Evolutionary conservation across 1,140 invertebrate genomes (phyloP).

Genomic region (Bombus sibiricus): DNA sequence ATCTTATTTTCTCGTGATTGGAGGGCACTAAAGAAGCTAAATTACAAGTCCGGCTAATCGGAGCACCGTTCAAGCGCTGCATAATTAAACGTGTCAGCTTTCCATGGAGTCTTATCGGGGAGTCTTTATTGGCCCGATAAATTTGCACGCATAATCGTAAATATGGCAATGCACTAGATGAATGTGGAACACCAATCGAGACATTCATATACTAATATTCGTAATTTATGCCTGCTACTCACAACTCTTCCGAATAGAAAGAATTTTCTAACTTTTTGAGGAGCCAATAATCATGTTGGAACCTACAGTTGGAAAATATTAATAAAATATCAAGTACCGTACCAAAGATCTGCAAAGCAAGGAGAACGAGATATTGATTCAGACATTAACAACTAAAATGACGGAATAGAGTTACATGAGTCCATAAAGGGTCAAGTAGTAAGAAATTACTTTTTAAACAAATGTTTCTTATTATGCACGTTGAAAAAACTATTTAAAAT

Average conservation of each 20-base stretch:
- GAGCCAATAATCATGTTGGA: too few species aligned
- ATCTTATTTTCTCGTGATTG: not conserved
- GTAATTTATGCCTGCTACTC: not conserved
- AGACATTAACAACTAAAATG: not conserved
- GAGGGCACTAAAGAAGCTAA: not conserved
- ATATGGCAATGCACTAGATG: slow-evolving; percentile 8
- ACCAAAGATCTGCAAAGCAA: too few species aligned
- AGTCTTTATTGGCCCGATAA: slow-evolving; percentile 62
- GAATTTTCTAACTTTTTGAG: not conserved
- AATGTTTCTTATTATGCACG: not conserved
- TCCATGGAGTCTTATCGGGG: slow-evolving; percentile 56
- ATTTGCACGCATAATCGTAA: slow-evolving; percentile 45
- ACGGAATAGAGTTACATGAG: not conserved
- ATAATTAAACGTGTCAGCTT: slow-evolving; percentile 61
- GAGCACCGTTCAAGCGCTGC: slow-evolving; percentile 42
- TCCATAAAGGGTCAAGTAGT: not conserved
- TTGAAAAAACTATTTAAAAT: slow-evolving; percentile 24
- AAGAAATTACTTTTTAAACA: not conserved
- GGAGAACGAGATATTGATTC: not conserved
- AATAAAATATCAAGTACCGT: too few species aligned
- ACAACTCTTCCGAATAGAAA: not conserved
- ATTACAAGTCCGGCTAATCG: slow-evolving; percentile 34
- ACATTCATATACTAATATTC: slow-evolving; percentile 1
- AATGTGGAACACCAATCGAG: slow-evolving; percentile 43
- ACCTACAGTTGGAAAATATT: too few species aligned